Evolutionary conservation across 2,113 vertebrate species (phyloP), one percentile per base, ranked within the genome.

Genomic region (Calidris pugnax): DNA sequence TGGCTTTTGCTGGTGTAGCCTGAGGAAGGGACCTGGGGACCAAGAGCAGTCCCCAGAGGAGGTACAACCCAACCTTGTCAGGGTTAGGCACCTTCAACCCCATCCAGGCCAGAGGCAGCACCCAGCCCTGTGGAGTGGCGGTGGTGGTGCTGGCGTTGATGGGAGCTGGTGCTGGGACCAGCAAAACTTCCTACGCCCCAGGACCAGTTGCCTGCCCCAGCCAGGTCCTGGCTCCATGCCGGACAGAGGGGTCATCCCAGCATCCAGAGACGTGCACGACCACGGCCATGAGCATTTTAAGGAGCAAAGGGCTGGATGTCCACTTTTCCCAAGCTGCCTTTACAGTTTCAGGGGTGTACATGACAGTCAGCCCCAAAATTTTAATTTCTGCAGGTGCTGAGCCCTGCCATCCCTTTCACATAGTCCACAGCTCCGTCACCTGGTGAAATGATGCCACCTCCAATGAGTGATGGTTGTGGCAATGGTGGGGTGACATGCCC

Each of bases 91-190:
- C 7, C 32, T 43, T 32, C 62, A n/a, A 11, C 17, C 17, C 14
- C 62, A 62, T 35, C 8, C n/a, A 48, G 47, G 16, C n/a, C 50
- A 66, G 56, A 41, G 43, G 23, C n/a, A 60, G 20, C 1, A 1
- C 57, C n/a, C 14, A 32, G 23, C 50, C 17, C 8, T 60, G 45
- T 32, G 23, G 50, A 1, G 1, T 0, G 1, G 23, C 1, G 7
- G 47, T 14, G n/a, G n/a, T n/a, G 22, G 27, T 62, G 27, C 47
- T 79, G 74, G n/a, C 30, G 12, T 32, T 2, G 1, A 11, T 0
- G 4, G 41, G 17, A 32, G n/a, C 28, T 73, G 68, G 6, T 35
- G 41, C 24, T 62, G 48, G 37, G 27, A 5, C 26, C 62, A 27
- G 26, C 47, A 37, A 56, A 66, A 57, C 4, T 37, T 60, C 72